Base-by-base conservation (phyloP, 2,888 invertebrate species). In the Strigamia crassipes region DNA sequence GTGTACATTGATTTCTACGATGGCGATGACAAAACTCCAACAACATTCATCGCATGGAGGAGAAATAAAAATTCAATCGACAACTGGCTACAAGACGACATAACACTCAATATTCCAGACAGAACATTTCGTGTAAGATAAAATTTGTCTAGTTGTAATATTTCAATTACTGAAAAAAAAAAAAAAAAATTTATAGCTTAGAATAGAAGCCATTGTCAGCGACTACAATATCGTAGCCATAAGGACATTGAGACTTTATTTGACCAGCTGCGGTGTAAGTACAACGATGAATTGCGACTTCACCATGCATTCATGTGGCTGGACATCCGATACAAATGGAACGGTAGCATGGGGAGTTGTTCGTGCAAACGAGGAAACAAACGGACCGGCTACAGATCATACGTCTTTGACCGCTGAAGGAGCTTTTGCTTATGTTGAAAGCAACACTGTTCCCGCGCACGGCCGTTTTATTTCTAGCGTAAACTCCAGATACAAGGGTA, bases 371-470 rank as follows among this genome's bases (percentile, higher is more conserved):
- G 31, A 73, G 0, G 31, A 10, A 3, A 15, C 6, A 1, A 27
- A 73, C 9, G 34, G 38, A 41, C 41, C 79, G 13, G 1, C 15
- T 18, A 41, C 15, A 13, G 79, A 78, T 42, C 79, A 78, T 21
- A 78, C 79, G 1, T 42, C 79, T 42, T 21, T 78, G 18, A 21
- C 79, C n/a, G 15, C 41, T 5, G 79, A 78, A 4, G 79, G 73
- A 0, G 73, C 27, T 27, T 73, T 27, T 31, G 27, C 31, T 1
- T 73, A 12, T 13, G n/a, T 73, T 15, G 31, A 73, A 73, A 73
- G 27, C 31, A n/a, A 73, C 8, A 23, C 21, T 13, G 2, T 56
- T 18, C n/a, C 18, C 6, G 15, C 18, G 9, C 18, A 18, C 0
- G 18, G 18, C 18, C 18, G 5, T 56, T 9, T 12, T 73, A 10